Conservation (phyloP, 2,888 invertebrate genomes). For the Mermis nigrescens region DNA sequence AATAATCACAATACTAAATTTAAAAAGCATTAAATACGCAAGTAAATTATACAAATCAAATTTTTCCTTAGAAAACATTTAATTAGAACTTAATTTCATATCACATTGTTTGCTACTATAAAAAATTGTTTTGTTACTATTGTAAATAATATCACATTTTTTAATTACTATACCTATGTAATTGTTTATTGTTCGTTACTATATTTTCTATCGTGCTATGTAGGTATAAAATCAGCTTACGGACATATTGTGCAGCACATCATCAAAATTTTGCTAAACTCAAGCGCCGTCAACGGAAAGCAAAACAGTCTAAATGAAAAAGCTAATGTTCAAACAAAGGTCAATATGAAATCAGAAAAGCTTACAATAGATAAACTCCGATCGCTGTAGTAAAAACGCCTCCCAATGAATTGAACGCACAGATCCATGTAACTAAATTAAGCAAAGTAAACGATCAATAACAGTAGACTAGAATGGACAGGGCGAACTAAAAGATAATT, state of each 20-base stretch:
- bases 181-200: too few species aligned
- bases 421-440: not conserved
- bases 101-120: too few species aligned
- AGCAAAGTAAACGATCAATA: not conserved
- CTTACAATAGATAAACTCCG: slow-evolving; percentile 1
- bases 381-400: not conserved
- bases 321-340: not conserved
- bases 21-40: not conserved
- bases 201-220: too few species aligned
- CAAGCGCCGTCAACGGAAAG: not conserved
- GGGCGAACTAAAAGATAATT: too few species aligned
- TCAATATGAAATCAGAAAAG: not conserved
- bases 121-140: too few species aligned
- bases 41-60: not conserved
- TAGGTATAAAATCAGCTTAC: not conserved
- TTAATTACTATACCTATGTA: too few species aligned
- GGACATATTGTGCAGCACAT: not conserved
- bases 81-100: too few species aligned
- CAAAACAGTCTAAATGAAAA: not conserved
- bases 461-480: too few species aligned
- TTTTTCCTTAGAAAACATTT: too few species aligned
- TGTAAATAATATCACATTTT: too few species aligned
- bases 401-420: not conserved
- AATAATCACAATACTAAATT: not conserved
- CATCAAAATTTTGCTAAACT: not conserved